Conservation (phyloP, 37 sponge, comb jelly and placozoan genomes). For the Cladorhizidae sp. region DNA sequence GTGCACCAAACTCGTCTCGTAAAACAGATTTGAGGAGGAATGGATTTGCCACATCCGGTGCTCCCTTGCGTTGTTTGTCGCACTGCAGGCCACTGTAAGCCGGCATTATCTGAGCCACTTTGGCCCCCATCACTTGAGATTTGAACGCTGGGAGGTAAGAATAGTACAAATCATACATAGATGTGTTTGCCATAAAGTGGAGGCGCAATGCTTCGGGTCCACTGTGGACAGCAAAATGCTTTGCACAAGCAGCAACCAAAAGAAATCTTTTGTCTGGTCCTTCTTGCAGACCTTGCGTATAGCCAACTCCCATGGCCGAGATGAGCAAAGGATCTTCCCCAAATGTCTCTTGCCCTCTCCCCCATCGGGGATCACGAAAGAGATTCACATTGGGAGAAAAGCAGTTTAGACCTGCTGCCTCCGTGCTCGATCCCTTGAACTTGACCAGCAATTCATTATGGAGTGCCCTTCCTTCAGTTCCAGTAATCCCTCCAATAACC, state of each 20-base stretch:
- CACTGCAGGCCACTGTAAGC: slow-evolving; percentile 68
- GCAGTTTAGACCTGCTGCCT: slow-evolving; percentile 85
- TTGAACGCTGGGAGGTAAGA: slow-evolving; percentile 77
- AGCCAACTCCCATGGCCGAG: slow-evolving; percentile 52
- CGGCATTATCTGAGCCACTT: slow-evolving; percentile 76
- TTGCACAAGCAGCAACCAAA: slow-evolving; percentile 74
- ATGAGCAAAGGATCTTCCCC: slow-evolving; percentile 75
- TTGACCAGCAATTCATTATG: slow-evolving; percentile 66
- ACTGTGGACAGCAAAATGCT: slow-evolving; percentile 77
- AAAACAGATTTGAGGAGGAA: slow-evolving; percentile 64
- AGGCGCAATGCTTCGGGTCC: slow-evolving; percentile 58
- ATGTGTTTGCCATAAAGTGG: slow-evolving; percentile 43
- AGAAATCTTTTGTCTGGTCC: slow-evolving; percentile 54
- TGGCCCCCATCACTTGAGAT: slow-evolving; percentile 67
- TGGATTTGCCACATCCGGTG: slow-evolving; percentile 75
- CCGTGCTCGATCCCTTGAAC: slow-evolving; percentile 67
- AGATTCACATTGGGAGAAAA: slow-evolving; percentile 85
- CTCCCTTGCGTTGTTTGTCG: slow-evolving; percentile 41
- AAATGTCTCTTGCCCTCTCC: slow-evolving; percentile 67
- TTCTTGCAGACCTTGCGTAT: slow-evolving; percentile 64
- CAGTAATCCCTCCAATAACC: slow-evolving; percentile 46
- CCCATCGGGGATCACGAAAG: slow-evolving; percentile 78
- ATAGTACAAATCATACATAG: slow-evolving; percentile 72
- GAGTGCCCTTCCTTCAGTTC: slow-evolving; percentile 73
- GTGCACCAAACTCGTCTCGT: slow-evolving; percentile 56